Base-by-base conservation (phyloP, 2,113 vertebrate genomes). In the Vimba vimba region DNA sequence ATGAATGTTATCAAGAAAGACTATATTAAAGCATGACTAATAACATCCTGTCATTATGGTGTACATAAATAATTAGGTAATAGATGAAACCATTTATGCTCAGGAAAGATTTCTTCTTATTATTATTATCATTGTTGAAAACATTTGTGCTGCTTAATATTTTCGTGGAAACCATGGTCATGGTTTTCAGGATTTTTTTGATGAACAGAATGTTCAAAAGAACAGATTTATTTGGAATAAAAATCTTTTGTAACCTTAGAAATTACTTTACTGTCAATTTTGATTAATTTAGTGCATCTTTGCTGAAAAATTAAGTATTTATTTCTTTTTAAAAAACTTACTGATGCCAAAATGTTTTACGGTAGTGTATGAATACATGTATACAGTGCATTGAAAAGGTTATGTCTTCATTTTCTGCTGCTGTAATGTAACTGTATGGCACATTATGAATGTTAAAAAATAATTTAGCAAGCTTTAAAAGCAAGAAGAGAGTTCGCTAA, bases 391-490 rank as follows among this genome's bases (percentile, higher is more conserved):
- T 13, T 68, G 15, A 9, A 30, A 19, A 25, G 21, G 6, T 45
- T 74, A n/a, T 45, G 71, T 45, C 2, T 23, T 21, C 19, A 36
- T 47, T 75, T 13, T n/a, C 21, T 25, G 5, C 5, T n/a, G 21
- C 17, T 60, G 13, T 23, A 36, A n/a, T 62, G 9, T 60, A 43
- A 57, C 52, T 57, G 17, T 21, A 43, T 79, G 33, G 11, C 27
- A 78, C 27, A 23, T 78, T 78, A 11, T 36, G 30, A 33, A 55
- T 21, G 17, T 78, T 57, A 19, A 55, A 55, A 50, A 52, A 9
- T 30, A 10, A 69, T 33, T 68, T 19, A 39, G 17, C 19, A 1
- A 68, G 81, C 90, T 91, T 59, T 7, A 17, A 62, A n/a, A 25
- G 15, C 80, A 21, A 69, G 64, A 21, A 36, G 19, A 45, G 33